phyloP scores from a whole-genome alignment of 1,140 invertebrate genomes.

The Phenacoccus solenopsis region DNA sequence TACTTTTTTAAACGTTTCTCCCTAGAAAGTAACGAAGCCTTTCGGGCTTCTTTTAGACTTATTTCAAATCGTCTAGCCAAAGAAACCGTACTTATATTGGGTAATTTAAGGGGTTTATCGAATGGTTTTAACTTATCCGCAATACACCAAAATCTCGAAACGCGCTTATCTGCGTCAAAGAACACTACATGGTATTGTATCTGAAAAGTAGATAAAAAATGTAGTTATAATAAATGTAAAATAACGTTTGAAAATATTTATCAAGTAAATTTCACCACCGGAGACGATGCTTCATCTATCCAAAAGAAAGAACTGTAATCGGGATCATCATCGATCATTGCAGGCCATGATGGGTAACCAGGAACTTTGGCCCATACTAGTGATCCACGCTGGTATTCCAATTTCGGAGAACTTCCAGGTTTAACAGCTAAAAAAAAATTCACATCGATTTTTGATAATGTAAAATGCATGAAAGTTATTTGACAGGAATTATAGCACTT shows the following conservation, averaged over 20 bases:
- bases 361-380: conserved; percentile 47
- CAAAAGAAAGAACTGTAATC: conserved; percentile 46
- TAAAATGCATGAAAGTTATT: too few relatives aligned
- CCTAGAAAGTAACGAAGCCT: neutral
- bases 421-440: too few relatives aligned
- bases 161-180: conserved; percentile 37
- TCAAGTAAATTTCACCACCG: too few relatives aligned
- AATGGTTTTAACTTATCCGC: conserved; percentile 34
- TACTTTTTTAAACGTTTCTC: neutral
- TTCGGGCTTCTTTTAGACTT: neutral
- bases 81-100: neutral
- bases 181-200: conserved; percentile 48
- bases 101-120: neutral
- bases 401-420: too few relatives aligned
- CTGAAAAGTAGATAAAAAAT: too few relatives aligned
- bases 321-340: conserved; percentile 55
- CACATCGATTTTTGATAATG: too few relatives aligned
- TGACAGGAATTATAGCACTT: too few relatives aligned
- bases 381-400: conserved; percentile 44
- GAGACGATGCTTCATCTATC: conserved; percentile 32
- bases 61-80: neutral
- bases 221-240: too few relatives aligned
- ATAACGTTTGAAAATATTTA: too few relatives aligned
- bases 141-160: conserved; percentile 44
- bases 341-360: conserved; percentile 59